Conservation (phyloP, 2,888 invertebrate genomes). For the Taphrorychus bicolor region DNA sequence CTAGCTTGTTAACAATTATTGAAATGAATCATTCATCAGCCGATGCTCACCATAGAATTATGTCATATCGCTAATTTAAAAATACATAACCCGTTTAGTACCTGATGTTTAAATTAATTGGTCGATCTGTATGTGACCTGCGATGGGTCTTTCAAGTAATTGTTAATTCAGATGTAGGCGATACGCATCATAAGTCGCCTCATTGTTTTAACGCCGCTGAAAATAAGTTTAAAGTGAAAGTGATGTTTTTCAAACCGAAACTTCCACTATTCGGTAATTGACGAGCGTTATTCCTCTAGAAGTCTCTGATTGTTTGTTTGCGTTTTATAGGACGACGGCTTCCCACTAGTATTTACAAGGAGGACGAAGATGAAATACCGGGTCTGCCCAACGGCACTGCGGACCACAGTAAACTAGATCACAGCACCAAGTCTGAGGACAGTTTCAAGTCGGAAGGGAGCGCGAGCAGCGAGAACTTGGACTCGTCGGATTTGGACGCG, state of each 20-base stretch:
- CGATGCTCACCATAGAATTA: conserved; percentile 20
- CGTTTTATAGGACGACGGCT: conserved; percentile 62
- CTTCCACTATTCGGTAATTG: not conserved
- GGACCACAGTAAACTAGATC: conserved; percentile 45
- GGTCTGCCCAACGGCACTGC: conserved; percentile 51
- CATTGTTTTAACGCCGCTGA: not conserved
- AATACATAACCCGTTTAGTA: no score
- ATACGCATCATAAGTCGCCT: not conserved
- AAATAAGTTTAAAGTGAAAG: conserved; percentile 8
- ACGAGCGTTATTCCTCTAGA: not conserved
- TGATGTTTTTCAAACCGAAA: not conserved
- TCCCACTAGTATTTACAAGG: conserved; percentile 63
- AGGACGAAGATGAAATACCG: conserved; percentile 45
- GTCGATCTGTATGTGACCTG: not conserved
- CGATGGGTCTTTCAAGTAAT: not conserved
- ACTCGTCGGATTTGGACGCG: conserved; percentile 49
- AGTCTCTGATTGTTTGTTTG: not conserved
- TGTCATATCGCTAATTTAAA: conserved; percentile 27
- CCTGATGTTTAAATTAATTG: conserved; percentile 5
- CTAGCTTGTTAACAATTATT: conserved; percentile 6
- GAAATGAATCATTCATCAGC: conserved; percentile 16
- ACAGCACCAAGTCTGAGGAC: conserved; percentile 33
- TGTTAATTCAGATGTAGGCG: not conserved
- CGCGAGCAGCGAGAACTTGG: conserved; percentile 28
- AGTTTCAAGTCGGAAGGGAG: conserved; percentile 34